Base-by-base conservation (phyloP, 1,140 invertebrate genomes). In the Camponotus floridanus region DNA sequence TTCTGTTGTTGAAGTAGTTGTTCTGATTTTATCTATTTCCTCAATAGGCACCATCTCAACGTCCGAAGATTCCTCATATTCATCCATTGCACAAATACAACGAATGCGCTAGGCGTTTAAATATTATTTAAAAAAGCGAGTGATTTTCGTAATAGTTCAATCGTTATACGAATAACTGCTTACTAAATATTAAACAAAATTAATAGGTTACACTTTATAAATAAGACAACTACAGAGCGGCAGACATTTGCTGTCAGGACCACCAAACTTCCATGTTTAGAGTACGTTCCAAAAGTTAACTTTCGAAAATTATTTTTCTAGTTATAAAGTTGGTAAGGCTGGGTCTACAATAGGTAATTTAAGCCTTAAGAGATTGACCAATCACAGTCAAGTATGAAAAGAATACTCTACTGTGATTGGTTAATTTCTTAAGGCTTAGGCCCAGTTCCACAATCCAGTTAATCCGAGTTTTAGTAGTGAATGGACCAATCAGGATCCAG, bases 31-130 rank as follows among this genome's bases (percentile, higher is more conserved):
- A 31, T 90, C 88, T 73, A 73, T 33, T 26, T 90, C 71, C 0
- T 26, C 64, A 7, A 57, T 39, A n/a, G 87, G 55, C 9, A 71
- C 18, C 36, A 90, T 84, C 42, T 90, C 88, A 5, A 90, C 80
- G 1, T 90, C 88, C 55, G 86, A 84, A 5, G 70, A 51, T 13
- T 90, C 88, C 0, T 62, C 51, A 2, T 18, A 18, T 2, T 90
- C 79, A 1, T 90, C 88, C 88, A 90, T 90, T 36, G 61, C 26
- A 57, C 31, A 36, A 33, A 33, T 4, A 13, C 11, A 7, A 59
- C 9, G 4, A 73, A 61, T 59, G 55, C 39, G 67, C 15, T 15
- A 31, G 4, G 7, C 5, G 6, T 11, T 45, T 1, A 26, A 81
- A 81, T 71, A 71, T 71, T 18, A 1, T 21, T 71, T 15, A 5